Evolutionary conservation across 2,888 invertebrate species (phyloP), one percentile per base, ranked within the genome.

Genomic region (Lapara coniferarum): DNA sequence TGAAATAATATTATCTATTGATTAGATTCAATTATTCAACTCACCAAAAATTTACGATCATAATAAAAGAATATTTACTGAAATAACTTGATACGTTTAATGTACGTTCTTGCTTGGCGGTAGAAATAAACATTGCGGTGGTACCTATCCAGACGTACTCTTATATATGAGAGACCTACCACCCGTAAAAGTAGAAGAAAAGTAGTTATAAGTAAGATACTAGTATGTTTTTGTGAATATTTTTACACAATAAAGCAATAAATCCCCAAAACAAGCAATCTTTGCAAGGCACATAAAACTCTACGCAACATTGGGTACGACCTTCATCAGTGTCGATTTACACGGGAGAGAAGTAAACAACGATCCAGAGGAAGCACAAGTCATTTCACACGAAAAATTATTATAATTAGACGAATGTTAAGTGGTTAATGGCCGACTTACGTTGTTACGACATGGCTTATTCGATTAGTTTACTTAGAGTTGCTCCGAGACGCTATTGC

Each of bases 341-440:
- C 16, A 46, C 46, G 19, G n/a, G 63, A 63, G 46, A 46, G 12
- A 63, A 19, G 63, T 63, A 63, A 63, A 63, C 66, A 52, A 55
- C 19, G 25, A 19, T 67, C 56, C 46, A 46, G 30, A 25, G 30
- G 67, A 56, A 13, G 56, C 46, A 56, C 19, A 25, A 44, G 19
- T 44, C 67, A 46, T 14, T 67, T 56, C 67, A 67, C 67, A 56
- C 56, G 53, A 56, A 56, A 67, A 6, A 10, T 7, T 56, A 56
- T 56, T 44, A 67, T 67, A 67, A 67, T 56, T 67, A 55, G 56
- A 56, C 5, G 46, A 67, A 67, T 25, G 37, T 67, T 67, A 67
- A 67, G 67, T 67, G 46, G 55, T 46, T 67, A 67, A 67, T 67
- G 55, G 56, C 56, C 56, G 67, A 49, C 56, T 67, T 44, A n/a